These are phyloP conservation scores for Steinernema feltiae DNA, from an alignment of 1,140 invertebrate genomes.

Conservation along the genomic window DNA sequence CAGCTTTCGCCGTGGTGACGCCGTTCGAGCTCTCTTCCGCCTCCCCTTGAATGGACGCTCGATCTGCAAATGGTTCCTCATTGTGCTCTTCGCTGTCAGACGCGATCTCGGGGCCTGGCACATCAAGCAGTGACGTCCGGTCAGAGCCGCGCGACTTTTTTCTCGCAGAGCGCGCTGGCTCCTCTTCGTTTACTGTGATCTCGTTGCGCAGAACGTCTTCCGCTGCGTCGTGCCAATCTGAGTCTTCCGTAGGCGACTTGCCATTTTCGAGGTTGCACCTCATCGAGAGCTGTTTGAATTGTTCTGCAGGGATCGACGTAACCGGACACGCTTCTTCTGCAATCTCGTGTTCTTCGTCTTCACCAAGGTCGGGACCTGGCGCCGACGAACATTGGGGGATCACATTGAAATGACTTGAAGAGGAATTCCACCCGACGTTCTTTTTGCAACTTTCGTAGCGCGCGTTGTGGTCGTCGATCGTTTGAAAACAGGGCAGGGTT, in stretches of 20 bases:
- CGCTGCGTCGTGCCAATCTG: conserved; percentile 22
- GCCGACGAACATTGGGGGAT: conserved; percentile 7
- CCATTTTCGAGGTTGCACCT: conserved; percentile 14
- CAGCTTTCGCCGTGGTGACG: not conserved
- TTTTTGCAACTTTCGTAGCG: conserved; percentile 24
- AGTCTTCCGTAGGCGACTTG: conserved; percentile 22
- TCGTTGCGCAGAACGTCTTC: conserved; percentile 14
- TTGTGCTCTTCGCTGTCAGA: conserved; percentile 1
- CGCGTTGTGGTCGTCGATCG: conserved; percentile 29
- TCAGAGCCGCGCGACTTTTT: not conserved
- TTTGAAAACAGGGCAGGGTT: conserved; percentile 17
- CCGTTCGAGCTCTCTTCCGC: not conserved
- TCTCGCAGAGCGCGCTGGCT: not conserved
- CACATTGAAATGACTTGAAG: not conserved
- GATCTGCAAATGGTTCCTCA: conserved; percentile 5
- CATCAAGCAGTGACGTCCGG: conserved; percentile 11
- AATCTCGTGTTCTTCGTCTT: conserved; percentile 16
- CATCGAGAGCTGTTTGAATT: conserved; percentile 15
- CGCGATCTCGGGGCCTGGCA: conserved; percentile 8
- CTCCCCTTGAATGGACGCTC: not conserved
- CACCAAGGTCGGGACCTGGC: conserved; percentile 29
- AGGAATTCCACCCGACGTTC: conserved; percentile 27
- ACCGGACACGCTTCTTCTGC: conserved; percentile 13
- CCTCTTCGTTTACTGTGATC: not conserved
- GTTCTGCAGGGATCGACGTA: not conserved